Base-by-base conservation (phyloP, 2,797 vertebrate genomes). In the Poeciliopsis turneri region DNA sequence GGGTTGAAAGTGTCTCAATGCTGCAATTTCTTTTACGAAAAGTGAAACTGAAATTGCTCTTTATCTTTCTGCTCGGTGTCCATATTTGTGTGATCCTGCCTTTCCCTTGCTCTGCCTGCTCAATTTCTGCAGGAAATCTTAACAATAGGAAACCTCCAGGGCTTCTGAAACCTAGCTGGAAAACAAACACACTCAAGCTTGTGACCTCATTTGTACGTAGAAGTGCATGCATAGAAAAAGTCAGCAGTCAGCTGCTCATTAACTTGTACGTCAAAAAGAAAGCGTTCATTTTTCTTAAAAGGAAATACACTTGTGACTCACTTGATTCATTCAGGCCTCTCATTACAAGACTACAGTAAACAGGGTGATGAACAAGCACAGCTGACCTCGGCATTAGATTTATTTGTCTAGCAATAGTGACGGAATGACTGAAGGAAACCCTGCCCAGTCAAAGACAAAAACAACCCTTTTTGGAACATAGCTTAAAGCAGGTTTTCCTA, bases 141-240 rank as follows among this genome's bases (percentile, higher is more conserved):
- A 93, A 95, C 94, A 95, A 95, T 94, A 82, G 89, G 77, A 87
- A 82, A 84, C 81, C 80, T 87, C 87, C 74, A 75, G 83, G 86
- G 84, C 68, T 70, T 82, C 81, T 81, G 75, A 90, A 82, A 81
- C 61, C 71, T 79, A 90, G 86, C 88, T 90, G 80, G 84, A 81
- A 85, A 75, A 77, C 72, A 83, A 80, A 83, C 71, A 57, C 75
- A 53, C 6, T 75, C 69, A 68, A 71, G 16, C 72, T 72, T n/a
- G 61, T 41, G 53, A 84, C 49, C 71, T 39, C 20, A 15, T 75
- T 75, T 77, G 69, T 20, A 73, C 4, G 61, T 75, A 72, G 78
- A 87, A 46, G 8, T 77, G 82, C 16, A 36, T n/a, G 5, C 53
- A 55, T 30, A 61, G 45, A 69, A 59, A 78, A 70, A 46, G 66